Evolutionary conservation across 2,888 invertebrate species (phyloP).

Genomic region (Boloria selene): DNA sequence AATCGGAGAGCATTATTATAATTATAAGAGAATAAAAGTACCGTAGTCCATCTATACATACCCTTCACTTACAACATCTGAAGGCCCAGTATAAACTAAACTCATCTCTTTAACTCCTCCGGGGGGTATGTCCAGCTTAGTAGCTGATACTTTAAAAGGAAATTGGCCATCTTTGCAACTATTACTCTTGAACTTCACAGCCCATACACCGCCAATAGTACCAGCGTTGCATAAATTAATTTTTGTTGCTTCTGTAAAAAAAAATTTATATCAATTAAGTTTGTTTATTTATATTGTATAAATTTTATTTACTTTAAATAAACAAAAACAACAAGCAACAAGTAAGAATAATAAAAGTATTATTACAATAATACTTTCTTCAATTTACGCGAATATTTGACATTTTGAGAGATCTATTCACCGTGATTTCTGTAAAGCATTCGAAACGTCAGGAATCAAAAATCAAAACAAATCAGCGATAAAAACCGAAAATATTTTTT

Average conservation of each 20-base stretch:
- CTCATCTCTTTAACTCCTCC: conserved; percentile 50
- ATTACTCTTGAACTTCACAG: conserved; percentile 51
- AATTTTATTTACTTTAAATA: too few species aligned
- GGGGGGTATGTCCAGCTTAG: conserved; percentile 59
- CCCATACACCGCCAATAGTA: conserved; percentile 62
- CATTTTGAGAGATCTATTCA: too few species aligned
- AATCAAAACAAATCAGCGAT: too few species aligned
- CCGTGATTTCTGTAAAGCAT: too few species aligned
- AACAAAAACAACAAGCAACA: too few species aligned
- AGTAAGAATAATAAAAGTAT: too few species aligned
- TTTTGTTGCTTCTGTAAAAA: conserved; percentile 57
- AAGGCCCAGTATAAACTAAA: conserved; percentile 57
- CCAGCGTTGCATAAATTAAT: conserved; percentile 61
- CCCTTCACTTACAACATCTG: conserved; percentile 56
- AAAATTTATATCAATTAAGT: background rate
- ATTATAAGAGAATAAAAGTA: background rate
- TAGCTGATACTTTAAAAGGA: conserved; percentile 59
- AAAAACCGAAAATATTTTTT: too few species aligned
- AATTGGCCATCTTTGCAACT: conserved; percentile 43
- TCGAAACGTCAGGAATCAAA: too few species aligned
- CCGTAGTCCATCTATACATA: conserved; percentile 44
- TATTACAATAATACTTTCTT: too few species aligned
- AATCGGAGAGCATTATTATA: background rate
- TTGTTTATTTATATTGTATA: too few species aligned
- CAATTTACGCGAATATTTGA: too few species aligned